A percentile compares a stretch with the other conserved stretches of the same genome.
These are phyloP conservation scores for Seriola rivoliana DNA, from an alignment of 2,113 vertebrate genomes.

Conservation along the genomic window DNA sequence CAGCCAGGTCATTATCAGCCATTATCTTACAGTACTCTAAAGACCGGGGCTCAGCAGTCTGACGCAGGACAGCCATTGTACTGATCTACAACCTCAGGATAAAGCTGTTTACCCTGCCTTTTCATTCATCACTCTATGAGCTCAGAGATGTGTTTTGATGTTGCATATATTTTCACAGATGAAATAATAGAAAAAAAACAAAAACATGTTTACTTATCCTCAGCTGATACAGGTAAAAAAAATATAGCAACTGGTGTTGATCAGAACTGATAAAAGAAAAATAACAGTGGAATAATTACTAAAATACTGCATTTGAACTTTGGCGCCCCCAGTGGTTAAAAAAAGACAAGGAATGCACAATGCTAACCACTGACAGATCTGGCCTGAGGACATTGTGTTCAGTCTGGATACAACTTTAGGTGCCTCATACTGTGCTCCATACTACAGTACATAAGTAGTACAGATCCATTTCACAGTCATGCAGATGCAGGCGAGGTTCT, in stretches of 20 bases:
- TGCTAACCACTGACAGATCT: background rate
- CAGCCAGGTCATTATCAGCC: constrained; percentile 54
- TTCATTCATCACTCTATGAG: constrained; percentile 71
- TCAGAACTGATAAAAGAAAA: background rate
- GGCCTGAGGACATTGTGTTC: background rate
- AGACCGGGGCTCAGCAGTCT: constrained; percentile 60
- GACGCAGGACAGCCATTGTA: constrained; percentile 80
- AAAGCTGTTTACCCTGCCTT: constrained; percentile 80
- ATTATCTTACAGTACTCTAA: constrained; percentile 69
- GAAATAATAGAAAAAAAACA: constrained; percentile 20
- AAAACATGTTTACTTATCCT: constrained; percentile 27
- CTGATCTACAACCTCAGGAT: constrained; percentile 70
- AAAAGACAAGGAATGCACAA: background rate
- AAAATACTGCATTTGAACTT: background rate
- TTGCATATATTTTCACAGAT: constrained; percentile 60
- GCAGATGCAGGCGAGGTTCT: constrained; percentile 16
- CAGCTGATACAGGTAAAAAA: constrained; percentile 22
- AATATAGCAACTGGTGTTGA: background rate
- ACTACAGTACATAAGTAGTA: background rate
- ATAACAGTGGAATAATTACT: background rate
- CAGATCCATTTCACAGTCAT: constrained; percentile 15
- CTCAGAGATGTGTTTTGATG: constrained; percentile 63
- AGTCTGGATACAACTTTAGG: background rate
- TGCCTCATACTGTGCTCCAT: background rate
- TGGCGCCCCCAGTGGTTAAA: background rate